phyloP scores from a whole-genome alignment of 2,113 vertebrate genomes.

The Lepus europaeus region DNA sequence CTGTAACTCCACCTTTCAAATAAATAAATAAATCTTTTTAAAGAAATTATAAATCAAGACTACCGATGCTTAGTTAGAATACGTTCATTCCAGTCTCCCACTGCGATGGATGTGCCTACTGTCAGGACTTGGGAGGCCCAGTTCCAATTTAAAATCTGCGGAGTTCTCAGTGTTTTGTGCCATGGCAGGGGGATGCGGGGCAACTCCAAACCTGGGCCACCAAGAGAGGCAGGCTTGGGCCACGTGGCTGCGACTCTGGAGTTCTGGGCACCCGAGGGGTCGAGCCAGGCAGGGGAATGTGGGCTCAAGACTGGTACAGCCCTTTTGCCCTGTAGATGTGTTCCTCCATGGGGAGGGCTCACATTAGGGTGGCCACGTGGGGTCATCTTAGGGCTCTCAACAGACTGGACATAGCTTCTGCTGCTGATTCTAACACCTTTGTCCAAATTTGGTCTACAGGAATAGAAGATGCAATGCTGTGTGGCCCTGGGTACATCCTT shows the following conservation, averaged over 20 bases:
- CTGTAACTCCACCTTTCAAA: too few species aligned
- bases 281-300: background rate
- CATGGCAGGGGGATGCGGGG: background rate
- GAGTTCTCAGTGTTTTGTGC: background rate
- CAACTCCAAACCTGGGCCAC: background rate
- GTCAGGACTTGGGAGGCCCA: background rate
- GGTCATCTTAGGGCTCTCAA: background rate
- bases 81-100: background rate
- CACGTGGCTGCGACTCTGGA: fast-evolving
- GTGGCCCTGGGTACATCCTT: background rate
- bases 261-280: too few species aligned
- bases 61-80: background rate
- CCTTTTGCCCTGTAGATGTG: background rate
- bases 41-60: background rate
- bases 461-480: background rate
- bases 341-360: background rate
- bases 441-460: background rate
- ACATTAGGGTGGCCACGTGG: background rate
- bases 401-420: background rate
- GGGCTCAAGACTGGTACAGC: background rate
- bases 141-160: background rate
- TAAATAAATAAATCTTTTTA: too few species aligned
- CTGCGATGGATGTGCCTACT: background rate
- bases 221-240: too few species aligned
- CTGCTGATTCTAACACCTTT: background rate